Conservation (phyloP, 2,888 invertebrate species). For the Isoperla grammatica region DNA sequence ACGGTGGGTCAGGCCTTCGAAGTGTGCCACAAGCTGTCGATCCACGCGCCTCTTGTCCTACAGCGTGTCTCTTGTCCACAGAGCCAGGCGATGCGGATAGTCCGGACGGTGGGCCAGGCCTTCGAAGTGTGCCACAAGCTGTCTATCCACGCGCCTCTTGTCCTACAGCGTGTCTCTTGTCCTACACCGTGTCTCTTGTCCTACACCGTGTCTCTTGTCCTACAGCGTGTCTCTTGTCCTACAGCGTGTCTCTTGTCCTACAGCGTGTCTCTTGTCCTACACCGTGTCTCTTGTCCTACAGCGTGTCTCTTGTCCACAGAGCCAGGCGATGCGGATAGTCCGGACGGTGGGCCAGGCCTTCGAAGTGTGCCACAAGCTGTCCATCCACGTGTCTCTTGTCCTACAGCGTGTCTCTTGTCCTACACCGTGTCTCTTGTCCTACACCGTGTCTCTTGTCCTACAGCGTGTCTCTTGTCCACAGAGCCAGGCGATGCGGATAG, state of each 20-base stretch:
- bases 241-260: too few relatives aligned
- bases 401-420: too few relatives aligned
- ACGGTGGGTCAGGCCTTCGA: conserved; percentile 99
- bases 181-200: too few relatives aligned
- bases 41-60: conserved; percentile 44
- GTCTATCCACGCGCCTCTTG: conserved; percentile 58
- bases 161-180: too few relatives aligned
- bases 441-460: too few relatives aligned
- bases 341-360: conserved; percentile 98
- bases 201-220: too few relatives aligned
- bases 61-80: conserved; percentile 42
- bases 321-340: conserved; percentile 97
- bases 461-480: conserved; percentile 42
- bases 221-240: too few relatives aligned
- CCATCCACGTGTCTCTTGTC: conserved; percentile 54
- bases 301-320: conserved; percentile 52
- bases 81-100: conserved; percentile 98
- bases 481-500: conserved; percentile 98
- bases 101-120: conserved; percentile 97
- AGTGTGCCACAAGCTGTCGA: conserved; percentile 94
- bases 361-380: conserved; percentile 97
- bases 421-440: too few relatives aligned
- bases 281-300: too few relatives aligned
- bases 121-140: conserved; percentile 99
- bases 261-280: too few relatives aligned